Percentiles rank a stretch among this genome's conserved stretches.
These are phyloP conservation scores for Hyla sarda DNA, from an alignment of 2,113 vertebrate species.

Conservation along the genomic window DNA sequence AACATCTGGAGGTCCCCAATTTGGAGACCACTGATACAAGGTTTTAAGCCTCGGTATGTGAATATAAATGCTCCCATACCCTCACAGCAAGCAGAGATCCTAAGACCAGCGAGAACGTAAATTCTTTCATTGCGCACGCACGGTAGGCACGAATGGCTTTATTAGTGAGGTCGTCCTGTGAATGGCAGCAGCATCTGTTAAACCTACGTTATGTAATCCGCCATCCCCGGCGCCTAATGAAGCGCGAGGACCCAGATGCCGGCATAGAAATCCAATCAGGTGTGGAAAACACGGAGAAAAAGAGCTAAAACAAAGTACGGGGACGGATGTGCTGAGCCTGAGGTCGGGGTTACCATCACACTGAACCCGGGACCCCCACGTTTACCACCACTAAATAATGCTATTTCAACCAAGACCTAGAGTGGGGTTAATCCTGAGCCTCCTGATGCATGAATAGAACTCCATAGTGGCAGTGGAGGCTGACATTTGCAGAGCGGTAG, in stretches of 20 bases:
- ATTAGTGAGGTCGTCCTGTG: not conserved
- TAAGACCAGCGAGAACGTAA: no score
- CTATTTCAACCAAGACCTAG: no score
- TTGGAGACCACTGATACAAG: no score
- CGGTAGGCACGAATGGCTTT: not conserved
- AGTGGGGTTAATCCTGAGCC: no score
- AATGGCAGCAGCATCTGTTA: constrained; percentile 20
- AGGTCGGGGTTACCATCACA: no score
- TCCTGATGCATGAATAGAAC: not conserved
- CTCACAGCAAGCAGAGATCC: no score
- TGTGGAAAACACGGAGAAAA: constrained; percentile 28
- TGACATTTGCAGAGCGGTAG: not conserved
- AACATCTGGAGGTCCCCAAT: not conserved
- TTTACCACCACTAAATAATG: no score
- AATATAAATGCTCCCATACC: no score
- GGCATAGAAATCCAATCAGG: constrained; percentile 45
- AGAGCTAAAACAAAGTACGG: not conserved
- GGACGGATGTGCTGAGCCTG: not conserved
- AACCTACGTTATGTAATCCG: constrained; percentile 35
- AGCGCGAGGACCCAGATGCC: constrained; percentile 51
- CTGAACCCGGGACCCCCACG: no score
- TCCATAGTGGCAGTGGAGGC: not conserved
- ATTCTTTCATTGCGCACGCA: no score
- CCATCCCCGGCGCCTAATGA: constrained; percentile 39
- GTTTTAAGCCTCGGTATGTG: no score